These are phyloP conservation scores for Meliscaeva auricollis DNA, from an alignment of 2,888 invertebrate genomes.

Conservation along the genomic window DNA sequence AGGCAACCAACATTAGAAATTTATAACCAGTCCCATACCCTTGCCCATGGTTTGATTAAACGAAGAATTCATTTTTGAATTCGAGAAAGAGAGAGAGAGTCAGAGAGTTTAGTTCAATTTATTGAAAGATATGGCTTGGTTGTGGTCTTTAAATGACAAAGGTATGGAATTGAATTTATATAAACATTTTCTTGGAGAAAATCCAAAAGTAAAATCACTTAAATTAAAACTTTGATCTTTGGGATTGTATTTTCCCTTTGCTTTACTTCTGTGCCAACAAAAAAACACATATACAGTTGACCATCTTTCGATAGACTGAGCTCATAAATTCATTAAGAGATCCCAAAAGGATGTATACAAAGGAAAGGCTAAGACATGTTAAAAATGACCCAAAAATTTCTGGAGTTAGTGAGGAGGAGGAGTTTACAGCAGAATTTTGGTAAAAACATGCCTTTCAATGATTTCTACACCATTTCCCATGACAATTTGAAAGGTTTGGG, in stretches of 20 bases:
- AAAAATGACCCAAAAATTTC: conserved; percentile 70
- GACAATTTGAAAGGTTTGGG: conserved; percentile 11
- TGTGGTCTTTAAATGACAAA: neutral
- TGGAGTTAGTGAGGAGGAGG: conserved; percentile 8
- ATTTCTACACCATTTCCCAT: neutral
- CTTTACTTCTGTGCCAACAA: conserved; percentile 12
- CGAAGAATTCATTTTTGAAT: conserved; percentile 59
- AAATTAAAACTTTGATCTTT: conserved; percentile 27
- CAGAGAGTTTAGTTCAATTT: conserved; percentile 44
- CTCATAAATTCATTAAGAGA: conserved; percentile 72
- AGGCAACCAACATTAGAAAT: conserved; percentile 60
- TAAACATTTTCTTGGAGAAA: conserved; percentile 32
- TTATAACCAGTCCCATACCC: conserved; percentile 57
- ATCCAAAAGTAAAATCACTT: conserved; percentile 38
- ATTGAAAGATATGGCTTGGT: neutral
- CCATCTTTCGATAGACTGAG: conserved; percentile 53
- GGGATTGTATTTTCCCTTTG: neutral
- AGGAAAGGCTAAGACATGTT: conserved; percentile 33
- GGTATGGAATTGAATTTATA: conserved; percentile 11
- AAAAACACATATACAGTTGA: conserved; percentile 40
- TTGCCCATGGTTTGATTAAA: neutral
- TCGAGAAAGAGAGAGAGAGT: conserved; percentile 42
- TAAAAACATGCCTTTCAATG: neutral
- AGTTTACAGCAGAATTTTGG: conserved; percentile 16
- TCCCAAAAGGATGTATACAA: conserved; percentile 17